Percentiles rank a stretch among this genome's conserved stretches.
These are phyloP conservation scores for Aphyosemion australe DNA, from an alignment of 2,113 vertebrate species.

Conservation along the genomic window DNA sequence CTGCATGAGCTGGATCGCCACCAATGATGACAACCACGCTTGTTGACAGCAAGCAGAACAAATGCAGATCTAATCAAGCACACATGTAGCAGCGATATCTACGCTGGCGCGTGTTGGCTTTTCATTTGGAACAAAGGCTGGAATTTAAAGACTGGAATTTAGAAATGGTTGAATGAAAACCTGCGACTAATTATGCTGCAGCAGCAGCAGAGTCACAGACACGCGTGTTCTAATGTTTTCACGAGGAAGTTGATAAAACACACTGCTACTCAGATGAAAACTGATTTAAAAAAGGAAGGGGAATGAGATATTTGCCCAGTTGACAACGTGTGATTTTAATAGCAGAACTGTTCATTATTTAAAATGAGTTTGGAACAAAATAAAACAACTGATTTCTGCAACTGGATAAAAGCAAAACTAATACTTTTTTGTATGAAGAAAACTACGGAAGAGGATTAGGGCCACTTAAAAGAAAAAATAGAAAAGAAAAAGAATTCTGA, in stretches of 20 bases:
- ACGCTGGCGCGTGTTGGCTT: conserved; percentile 45
- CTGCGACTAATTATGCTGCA: conserved; percentile 7
- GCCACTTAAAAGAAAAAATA: too few relatives aligned
- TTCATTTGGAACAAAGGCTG: conserved; percentile 34
- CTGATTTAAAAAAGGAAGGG: too few relatives aligned
- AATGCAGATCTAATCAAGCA: conserved; percentile 60
- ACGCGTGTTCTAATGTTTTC: not conserved
- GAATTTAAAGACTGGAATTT: conserved; percentile 47
- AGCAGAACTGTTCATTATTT: too few relatives aligned
- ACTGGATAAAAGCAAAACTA: too few relatives aligned
- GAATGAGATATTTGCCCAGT: too few relatives aligned
- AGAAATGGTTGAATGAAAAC: conserved; percentile 15
- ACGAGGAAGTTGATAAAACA: not conserved
- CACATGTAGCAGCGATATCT: conserved; percentile 49
- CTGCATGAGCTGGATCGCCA: conserved; percentile 50
- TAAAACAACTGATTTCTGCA: too few relatives aligned
- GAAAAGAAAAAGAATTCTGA: too few relatives aligned
- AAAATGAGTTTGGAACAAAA: too few relatives aligned
- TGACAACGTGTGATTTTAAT: too few relatives aligned
- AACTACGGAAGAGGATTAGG: too few relatives aligned
- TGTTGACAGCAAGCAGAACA: conserved; percentile 66
- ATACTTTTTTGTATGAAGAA: too few relatives aligned
- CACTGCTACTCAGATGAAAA: too few relatives aligned
- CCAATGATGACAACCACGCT: conserved; percentile 50
- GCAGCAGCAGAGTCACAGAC: conserved; percentile 12